phyloP scores from a whole-genome alignment of 2,888 invertebrate genomes.

The Lepas anatifera region DNA sequence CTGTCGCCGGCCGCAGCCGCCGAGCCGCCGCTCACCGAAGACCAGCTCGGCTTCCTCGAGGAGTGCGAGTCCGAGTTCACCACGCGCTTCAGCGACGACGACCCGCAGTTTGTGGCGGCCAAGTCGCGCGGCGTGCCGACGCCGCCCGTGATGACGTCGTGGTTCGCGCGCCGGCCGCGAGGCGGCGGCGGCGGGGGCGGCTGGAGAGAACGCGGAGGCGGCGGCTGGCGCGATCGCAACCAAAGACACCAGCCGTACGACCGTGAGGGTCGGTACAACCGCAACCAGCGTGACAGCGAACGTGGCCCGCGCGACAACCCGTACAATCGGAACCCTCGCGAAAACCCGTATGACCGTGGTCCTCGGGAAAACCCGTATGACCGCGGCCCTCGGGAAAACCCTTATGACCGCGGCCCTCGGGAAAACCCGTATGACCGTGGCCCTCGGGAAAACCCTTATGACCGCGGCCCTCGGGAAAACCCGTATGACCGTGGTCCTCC shows the following conservation, averaged over 20 bases:
- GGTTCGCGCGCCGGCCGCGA: background rate
- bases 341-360: too few relatives aligned
- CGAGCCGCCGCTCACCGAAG: background rate
- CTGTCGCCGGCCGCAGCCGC: background rate
- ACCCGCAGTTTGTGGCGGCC: background rate
- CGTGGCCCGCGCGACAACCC: too few relatives aligned
- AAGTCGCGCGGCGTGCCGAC: background rate
- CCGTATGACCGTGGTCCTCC: too few relatives aligned
- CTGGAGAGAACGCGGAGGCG: background rate
- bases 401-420: too few relatives aligned
- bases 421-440: too few relatives aligned
- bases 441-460: too few relatives aligned
- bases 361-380: too few relatives aligned
- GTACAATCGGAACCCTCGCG: too few relatives aligned
- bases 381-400: too few relatives aligned
- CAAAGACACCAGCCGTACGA: background rate
- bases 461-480: too few relatives aligned
- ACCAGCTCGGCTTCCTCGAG: background rate
- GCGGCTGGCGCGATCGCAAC: background rate
- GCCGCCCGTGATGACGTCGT: background rate
- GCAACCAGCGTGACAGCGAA: background rate
- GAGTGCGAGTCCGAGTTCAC: slow-evolving; percentile 8
- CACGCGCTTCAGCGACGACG: background rate
- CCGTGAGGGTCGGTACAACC: background rate
- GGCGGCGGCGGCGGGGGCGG: background rate